Evolutionary conservation across 2,113 vertebrate species (phyloP).

Genomic region (Orthochromis indermauri): DNA sequence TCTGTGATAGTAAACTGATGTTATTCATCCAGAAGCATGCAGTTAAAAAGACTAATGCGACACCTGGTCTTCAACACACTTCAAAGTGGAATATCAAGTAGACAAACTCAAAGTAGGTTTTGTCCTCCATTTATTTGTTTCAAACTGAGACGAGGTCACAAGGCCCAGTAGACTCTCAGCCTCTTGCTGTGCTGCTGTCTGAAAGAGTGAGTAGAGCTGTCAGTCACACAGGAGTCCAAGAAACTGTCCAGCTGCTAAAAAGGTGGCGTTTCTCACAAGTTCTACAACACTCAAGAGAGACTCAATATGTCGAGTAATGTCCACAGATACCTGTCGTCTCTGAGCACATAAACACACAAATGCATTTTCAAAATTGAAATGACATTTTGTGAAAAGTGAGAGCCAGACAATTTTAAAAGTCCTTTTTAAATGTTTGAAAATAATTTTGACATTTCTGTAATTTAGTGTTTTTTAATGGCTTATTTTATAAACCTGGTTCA

Average conservation of each 20-base stretch:
- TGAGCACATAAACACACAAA: background rate
- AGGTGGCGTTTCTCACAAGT: background rate
- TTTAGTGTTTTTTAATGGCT: background rate
- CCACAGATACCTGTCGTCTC: background rate
- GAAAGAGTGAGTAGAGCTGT: constrained; percentile 11
- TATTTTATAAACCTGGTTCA: background rate
- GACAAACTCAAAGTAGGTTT: background rate
- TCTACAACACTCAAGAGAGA: background rate
- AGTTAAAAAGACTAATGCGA: background rate
- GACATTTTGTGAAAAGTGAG: background rate
- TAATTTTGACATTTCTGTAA: background rate
- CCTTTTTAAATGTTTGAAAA: background rate
- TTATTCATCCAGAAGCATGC: background rate
- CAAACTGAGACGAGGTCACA: background rate
- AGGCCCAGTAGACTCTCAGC: constrained; percentile 32
- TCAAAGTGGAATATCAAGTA: background rate
- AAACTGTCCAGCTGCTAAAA: background rate
- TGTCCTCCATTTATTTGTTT: background rate
- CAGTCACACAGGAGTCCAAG: constrained; percentile 7
- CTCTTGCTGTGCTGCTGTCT: constrained; percentile 32
- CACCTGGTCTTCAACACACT: background rate
- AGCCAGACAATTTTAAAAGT: background rate
- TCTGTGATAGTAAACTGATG: background rate
- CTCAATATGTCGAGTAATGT: background rate
- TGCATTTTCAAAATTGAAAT: background rate